These are phyloP conservation scores for Gymnorhina tibicen DNA, from an alignment of 2,113 vertebrate genomes.

Conservation along the genomic window DNA sequence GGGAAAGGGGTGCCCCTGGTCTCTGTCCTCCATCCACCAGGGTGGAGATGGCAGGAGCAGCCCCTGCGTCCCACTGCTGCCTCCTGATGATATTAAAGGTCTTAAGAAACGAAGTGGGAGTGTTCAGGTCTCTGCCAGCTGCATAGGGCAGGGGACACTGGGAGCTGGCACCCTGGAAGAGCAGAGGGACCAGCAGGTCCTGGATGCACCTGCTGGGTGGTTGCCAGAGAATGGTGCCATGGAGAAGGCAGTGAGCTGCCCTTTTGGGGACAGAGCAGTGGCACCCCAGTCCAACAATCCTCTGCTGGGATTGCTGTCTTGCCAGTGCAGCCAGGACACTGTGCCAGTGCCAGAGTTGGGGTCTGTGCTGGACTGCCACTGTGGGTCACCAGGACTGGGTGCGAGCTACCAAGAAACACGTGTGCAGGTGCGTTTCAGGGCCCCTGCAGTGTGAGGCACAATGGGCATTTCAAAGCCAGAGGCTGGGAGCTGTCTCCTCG, in stretches of 20 bases:
- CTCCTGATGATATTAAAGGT: not conserved
- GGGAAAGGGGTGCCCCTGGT: not conserved
- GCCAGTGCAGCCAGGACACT: no score
- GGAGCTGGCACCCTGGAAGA: not conserved
- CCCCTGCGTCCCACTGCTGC: rapidly evolving
- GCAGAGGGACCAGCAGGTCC: not conserved
- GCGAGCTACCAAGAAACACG: not conserved
- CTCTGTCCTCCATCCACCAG: not conserved
- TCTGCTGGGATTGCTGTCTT: not conserved
- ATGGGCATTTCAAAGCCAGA: not conserved
- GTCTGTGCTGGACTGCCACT: not conserved
- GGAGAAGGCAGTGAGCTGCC: not conserved
- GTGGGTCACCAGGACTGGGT: not conserved
- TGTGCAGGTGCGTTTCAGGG: not conserved
- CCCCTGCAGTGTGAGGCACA: not conserved
- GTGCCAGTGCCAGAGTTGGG: not conserved
- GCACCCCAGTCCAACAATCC: not conserved
- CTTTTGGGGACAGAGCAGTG: not conserved
- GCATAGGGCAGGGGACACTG: rapidly evolving
- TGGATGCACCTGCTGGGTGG: not conserved
- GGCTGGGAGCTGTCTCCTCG: not conserved
- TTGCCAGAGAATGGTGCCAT: not conserved
- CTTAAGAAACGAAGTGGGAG: not conserved
- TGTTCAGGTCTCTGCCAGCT: not conserved
- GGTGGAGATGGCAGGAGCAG: not conserved